Conservation (phyloP, 2,888 invertebrate genomes). For the Plebejus argus region DNA sequence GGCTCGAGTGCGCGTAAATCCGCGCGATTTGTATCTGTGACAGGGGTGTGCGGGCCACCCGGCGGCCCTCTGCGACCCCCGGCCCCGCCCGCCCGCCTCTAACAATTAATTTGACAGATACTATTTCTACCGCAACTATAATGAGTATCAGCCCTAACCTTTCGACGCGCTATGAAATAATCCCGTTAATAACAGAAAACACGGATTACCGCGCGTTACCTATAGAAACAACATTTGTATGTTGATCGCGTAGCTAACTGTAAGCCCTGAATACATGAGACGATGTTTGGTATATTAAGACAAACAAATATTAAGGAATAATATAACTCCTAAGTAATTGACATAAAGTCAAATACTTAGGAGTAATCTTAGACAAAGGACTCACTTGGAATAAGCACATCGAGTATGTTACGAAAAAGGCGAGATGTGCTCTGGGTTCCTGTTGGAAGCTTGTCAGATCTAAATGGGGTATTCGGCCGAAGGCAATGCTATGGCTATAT, state of each 20-base stretch:
- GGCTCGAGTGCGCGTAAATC: slow-evolving; percentile 79
- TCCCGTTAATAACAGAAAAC: slow-evolving; percentile 23
- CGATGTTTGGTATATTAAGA: slow-evolving; percentile 5
- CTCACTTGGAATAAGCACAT: no score
- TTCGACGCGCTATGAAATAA: slow-evolving; percentile 26
- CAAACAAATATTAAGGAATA: not conserved
- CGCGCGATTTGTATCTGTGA: slow-evolving; percentile 81
- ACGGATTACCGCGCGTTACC: not conserved
- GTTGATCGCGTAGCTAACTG: slow-evolving; percentile 4
- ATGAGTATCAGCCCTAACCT: slow-evolving; percentile 40
- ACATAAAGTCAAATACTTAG: no score
- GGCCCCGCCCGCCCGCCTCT: slow-evolving; percentile 48
- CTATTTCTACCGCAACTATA: slow-evolving; percentile 49
- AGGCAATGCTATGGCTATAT: no score
- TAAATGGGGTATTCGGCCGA: no score
- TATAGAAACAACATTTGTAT: slow-evolving; percentile 2
- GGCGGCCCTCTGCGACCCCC: slow-evolving; percentile 39
- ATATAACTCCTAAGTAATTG: no score
- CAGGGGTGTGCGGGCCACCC: slow-evolving; percentile 64
- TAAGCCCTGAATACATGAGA: not conserved
- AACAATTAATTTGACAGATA: slow-evolving; percentile 73
- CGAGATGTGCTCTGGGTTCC: no score
- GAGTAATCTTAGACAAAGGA: no score
- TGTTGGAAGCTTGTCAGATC: no score
- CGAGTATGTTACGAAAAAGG: no score